Evolutionary conservation across 1,140 invertebrate species (phyloP).

Genomic region (Idris sp.): DNA sequence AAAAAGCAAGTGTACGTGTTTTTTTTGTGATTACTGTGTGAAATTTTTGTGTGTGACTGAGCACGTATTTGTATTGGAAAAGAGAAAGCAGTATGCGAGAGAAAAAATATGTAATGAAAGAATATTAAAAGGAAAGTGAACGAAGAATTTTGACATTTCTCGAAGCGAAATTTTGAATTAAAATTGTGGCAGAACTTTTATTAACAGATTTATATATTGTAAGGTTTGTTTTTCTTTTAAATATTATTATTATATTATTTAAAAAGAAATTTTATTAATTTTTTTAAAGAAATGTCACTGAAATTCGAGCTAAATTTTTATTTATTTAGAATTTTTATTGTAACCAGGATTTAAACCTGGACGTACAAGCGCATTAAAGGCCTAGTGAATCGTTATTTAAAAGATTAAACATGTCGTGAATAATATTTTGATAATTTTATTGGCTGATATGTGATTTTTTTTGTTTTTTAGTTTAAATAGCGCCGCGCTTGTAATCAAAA

Average conservation of each 20-base stretch:
- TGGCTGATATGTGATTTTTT: constrained; percentile 45
- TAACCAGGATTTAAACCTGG: neutral
- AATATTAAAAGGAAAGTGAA: too few relatives aligned
- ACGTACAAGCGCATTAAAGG: constrained; percentile 38
- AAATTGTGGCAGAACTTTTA: too few relatives aligned
- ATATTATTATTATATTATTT: too few relatives aligned
- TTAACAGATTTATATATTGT: too few relatives aligned
- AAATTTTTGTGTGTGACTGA: neutral
- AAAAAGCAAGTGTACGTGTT: constrained; percentile 9
- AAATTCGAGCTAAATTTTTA: constrained; percentile 13
- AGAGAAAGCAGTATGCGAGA: constrained; percentile 1
- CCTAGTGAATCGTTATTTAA: constrained; percentile 52
- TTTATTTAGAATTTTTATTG: constrained; percentile 32
- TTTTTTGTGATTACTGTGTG: constrained; percentile 19
- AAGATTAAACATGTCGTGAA: constrained; percentile 26
- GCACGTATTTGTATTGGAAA: neutral
- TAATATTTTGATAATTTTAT: constrained; percentile 19
- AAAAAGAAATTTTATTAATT: too few relatives aligned
- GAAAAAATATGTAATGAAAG: neutral
- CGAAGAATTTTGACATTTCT: constrained; percentile 9
- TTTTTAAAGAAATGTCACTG: constrained; percentile 1
- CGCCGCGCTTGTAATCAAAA: constrained; percentile 58
- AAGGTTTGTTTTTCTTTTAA: neutral
- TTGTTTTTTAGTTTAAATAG: constrained; percentile 48
- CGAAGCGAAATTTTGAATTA: too few relatives aligned